Base-by-base conservation (phyloP, 2,888 invertebrate genomes). In the Tenthredo amoena region DNA sequence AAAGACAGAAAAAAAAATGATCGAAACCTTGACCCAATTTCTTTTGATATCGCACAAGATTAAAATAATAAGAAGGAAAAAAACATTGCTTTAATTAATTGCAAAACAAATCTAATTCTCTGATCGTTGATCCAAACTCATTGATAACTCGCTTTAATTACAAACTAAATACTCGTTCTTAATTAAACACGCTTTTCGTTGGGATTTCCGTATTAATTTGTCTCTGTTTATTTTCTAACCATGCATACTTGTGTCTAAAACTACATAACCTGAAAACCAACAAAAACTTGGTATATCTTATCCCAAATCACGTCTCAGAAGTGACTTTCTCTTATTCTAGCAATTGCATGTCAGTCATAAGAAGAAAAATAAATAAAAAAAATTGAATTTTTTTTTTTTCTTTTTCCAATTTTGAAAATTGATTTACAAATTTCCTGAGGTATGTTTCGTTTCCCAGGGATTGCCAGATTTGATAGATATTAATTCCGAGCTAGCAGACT, bases 401-500 rank as follows among this genome's bases (percentile, higher is more conserved):
- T 72, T 72, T 21, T 40, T 40, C 10, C 21, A 18, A 40, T 65
- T 37, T 72, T 72, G 21, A 10, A 72, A 72, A 50, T 55, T 15
- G 0, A 15, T 76, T 18, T 15, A 21, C 50, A 50, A 43, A 47
- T 77, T 18, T 31, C 21, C 58, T 81, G 81, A 81, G 62, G 15
- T 84, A 7, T 71, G 9, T 86, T 86, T 86, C 86, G 58, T 86
- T 86, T 68, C 65, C 26, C 84, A 87, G 87, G 86, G 85, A 50
- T 55, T 83, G 37, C 65, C 84, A 62, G 85, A 85, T 47, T 83
- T 86, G 47, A 72, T 84, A 84, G 85, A 88, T 77, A 86, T 92
- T 85, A 87, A 85, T 47, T 26, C 87, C 37, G 86, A 87, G 34
- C 89, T 92, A 87, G 87, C 88, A 58, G 87, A 85, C 65, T 89